Evolutionary conservation across 1,140 invertebrate genomes (phyloP).

Genomic region (Trinorchestia longiramus): DNA sequence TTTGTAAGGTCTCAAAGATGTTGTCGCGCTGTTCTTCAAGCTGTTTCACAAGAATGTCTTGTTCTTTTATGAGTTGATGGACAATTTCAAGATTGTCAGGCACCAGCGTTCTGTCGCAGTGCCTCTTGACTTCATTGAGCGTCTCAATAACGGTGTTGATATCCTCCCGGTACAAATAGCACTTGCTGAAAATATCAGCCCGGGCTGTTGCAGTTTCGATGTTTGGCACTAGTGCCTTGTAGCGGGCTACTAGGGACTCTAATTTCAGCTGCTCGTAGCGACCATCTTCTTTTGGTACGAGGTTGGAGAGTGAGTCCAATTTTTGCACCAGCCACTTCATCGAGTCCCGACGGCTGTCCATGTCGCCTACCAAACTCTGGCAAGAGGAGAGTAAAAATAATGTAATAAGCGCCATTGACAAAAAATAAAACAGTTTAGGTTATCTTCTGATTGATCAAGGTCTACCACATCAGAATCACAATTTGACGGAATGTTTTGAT

Average conservation of each 20-base stretch:
- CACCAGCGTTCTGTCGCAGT: slow-evolving; percentile 54
- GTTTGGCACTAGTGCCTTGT: slow-evolving; percentile 90
- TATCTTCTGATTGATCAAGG: background rate
- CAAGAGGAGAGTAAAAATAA: background rate
- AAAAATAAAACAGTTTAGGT: background rate
- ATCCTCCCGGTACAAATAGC: slow-evolving; percentile 90
- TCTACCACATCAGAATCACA: no score
- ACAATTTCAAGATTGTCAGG: slow-evolving; percentile 76
- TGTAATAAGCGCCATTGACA: background rate
- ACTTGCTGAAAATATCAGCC: slow-evolving; percentile 91
- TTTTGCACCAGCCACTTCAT: slow-evolving; percentile 95
- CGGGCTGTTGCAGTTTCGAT: slow-evolving; percentile 93
- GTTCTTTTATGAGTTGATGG: slow-evolving; percentile 75
- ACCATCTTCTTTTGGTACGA: slow-evolving; percentile 84
- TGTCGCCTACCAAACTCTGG: slow-evolving; percentile 88
- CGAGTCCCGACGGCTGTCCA: slow-evolving; percentile 88
- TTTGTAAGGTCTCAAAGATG: slow-evolving; percentile 90
- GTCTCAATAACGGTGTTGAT: slow-evolving; percentile 74
- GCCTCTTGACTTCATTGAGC: slow-evolving; percentile 60
- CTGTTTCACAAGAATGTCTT: slow-evolving; percentile 83
- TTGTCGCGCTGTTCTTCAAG: slow-evolving; percentile 87
- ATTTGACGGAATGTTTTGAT: no score
- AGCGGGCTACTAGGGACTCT: slow-evolving; percentile 85
- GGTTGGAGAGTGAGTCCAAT: slow-evolving; percentile 85
- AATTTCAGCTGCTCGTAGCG: slow-evolving; percentile 81